Evolutionary conservation across 1,140 invertebrate species (phyloP).

Genomic region (Drosophila melanogaster): DNA sequence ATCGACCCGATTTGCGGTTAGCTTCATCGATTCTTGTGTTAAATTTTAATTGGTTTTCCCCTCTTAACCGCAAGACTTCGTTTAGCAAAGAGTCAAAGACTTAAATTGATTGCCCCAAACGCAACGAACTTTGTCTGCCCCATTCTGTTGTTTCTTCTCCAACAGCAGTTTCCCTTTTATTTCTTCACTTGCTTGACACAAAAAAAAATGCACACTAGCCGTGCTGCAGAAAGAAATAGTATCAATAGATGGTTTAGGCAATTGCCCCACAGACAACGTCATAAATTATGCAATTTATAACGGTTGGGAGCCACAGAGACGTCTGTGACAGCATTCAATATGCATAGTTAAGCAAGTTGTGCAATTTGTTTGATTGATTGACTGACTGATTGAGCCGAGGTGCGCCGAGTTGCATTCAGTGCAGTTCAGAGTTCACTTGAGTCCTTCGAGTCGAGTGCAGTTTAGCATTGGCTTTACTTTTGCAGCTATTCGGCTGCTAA

Average conservation of each 20-base stretch:
- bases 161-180: constrained; percentile 6
- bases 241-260: constrained; percentile 43
- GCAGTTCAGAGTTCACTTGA: neutral
- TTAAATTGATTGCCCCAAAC: constrained; percentile 51
- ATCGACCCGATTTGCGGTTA: constrained; percentile 42
- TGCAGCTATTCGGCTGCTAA: neutral
- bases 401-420: constrained; percentile 10
- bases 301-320: constrained; percentile 17
- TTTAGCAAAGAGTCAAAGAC: constrained; percentile 41
- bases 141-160: neutral
- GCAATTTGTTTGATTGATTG: constrained; percentile 75
- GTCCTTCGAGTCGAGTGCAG: constrained; percentile 32
- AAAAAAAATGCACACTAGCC: constrained; percentile 26
- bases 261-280: constrained; percentile 51
- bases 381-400: constrained; percentile 66
- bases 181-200: constrained; percentile 9
- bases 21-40: constrained; percentile 54
- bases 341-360: constrained; percentile 76
- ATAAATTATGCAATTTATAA: constrained; percentile 68
- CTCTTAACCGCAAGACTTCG: constrained; percentile 39
- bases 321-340: constrained; percentile 71
- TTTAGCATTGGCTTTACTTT: constrained; percentile 27
- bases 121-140: constrained; percentile 26
- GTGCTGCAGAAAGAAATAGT: constrained; percentile 10
- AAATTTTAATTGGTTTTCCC: constrained; percentile 75